These are phyloP conservation scores for Morone saxatilis DNA, from an alignment of 2,113 vertebrate genomes.

Conservation along the genomic window DNA sequence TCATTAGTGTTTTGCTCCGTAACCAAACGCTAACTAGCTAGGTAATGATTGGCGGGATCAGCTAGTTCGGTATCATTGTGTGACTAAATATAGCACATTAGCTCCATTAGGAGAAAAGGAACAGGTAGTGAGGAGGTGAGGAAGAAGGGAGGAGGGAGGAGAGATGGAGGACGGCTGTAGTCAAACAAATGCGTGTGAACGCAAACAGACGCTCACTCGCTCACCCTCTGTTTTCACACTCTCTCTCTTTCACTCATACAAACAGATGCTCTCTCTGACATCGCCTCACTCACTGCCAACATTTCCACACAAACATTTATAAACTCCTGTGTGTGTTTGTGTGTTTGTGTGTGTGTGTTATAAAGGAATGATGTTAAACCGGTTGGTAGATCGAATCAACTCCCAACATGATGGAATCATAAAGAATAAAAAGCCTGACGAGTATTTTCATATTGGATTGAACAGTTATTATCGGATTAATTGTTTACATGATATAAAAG, in stretches of 20 bases:
- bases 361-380: slow-evolving; percentile 9
- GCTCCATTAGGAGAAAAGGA: too few species aligned
- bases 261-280: slow-evolving; percentile 36
- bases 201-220: slow-evolving; percentile 31
- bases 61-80: too few species aligned
- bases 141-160: neutral
- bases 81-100: too few species aligned
- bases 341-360: slow-evolving; percentile 2
- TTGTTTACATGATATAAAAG: too few species aligned
- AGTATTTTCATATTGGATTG: too few species aligned
- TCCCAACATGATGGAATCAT: neutral
- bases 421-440: too few species aligned
- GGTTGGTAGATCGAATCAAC: neutral
- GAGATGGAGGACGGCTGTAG: neutral
- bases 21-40: too few species aligned
- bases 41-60: too few species aligned
- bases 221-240: slow-evolving; percentile 22
- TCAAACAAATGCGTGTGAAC: slow-evolving; percentile 29
- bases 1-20: too few species aligned
- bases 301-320: neutral
- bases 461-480: too few species aligned
- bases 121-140: neutral
- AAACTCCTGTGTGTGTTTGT: slow-evolving; percentile 4
- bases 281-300: neutral
- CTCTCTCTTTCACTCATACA: neutral